These are phyloP conservation scores for Formica exsecta DNA, from an alignment of 1,140 invertebrate species.

Conservation along the genomic window DNA sequence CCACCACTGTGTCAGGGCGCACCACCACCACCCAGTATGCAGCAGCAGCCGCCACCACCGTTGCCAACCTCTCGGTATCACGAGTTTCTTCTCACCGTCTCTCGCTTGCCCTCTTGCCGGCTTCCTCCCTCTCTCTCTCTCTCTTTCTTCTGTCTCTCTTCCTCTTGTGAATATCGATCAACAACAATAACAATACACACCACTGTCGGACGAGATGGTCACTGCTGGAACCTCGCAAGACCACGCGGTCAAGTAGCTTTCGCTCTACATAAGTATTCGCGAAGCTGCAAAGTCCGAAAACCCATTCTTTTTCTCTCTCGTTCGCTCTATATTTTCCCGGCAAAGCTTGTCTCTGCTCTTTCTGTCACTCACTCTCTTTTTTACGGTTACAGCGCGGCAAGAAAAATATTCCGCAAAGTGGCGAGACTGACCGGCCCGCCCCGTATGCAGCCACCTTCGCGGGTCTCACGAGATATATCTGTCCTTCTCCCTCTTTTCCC, in stretches of 20 bases:
- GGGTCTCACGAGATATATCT: slow-evolving; percentile 46
- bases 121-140: not conserved
- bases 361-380: not conserved
- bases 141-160: not conserved
- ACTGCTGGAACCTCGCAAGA: slow-evolving; percentile 32
- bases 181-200: slow-evolving; percentile 63
- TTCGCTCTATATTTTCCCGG: not conserved
- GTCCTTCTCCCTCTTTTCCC: slow-evolving; percentile 62
- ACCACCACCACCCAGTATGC: slow-evolving; percentile 37
- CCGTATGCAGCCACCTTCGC: slow-evolving; percentile 65
- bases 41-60: not conserved
- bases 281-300: slow-evolving; percentile 17
- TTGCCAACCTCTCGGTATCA: slow-evolving; percentile 43
- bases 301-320: not conserved
- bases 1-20: slow-evolving; percentile 61
- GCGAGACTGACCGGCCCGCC: slow-evolving; percentile 69
- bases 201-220: slow-evolving; percentile 19
- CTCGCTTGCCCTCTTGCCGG: not conserved
- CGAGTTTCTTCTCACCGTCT: slow-evolving; percentile 31
- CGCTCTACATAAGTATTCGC: slow-evolving; percentile 35
- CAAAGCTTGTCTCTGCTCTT: not conserved
- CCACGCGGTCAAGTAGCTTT: slow-evolving; percentile 48
- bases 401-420: slow-evolving; percentile 61
- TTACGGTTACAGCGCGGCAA: slow-evolving; percentile 40
- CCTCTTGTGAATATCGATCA: slow-evolving; percentile 54